Evolutionary conservation across 2,797 vertebrate genomes (phyloP).

Genomic region (Falco columbarius): DNA sequence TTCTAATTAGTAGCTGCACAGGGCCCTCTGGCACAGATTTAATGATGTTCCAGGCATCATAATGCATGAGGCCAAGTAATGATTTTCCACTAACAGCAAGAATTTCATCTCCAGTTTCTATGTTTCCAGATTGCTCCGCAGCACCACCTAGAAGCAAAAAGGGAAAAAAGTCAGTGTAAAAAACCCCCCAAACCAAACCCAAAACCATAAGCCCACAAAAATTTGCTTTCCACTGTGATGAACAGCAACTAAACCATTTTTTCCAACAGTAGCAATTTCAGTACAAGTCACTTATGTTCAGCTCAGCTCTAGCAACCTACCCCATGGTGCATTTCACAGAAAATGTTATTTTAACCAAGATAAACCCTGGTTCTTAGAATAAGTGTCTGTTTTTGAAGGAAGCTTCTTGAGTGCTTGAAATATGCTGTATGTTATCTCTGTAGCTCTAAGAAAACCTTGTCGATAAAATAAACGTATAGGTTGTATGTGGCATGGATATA

Average conservation of each 20-base stretch:
- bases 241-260: not conserved
- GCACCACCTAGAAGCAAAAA: constrained; percentile 83
- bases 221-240: not conserved
- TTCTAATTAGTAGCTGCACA: constrained; percentile 87
- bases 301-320: not conserved
- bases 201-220: not conserved
- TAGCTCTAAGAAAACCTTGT: not conserved
- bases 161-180: not conserved
- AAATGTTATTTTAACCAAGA: not conserved
- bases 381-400: not conserved
- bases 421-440: not conserved
- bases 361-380: not conserved
- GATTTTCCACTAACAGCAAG: constrained; percentile 88
- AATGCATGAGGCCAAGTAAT: constrained; percentile 89
- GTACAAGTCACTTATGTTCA: not conserved
- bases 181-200: not conserved
- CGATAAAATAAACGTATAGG: not conserved
- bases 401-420: not conserved
- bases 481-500: not conserved
- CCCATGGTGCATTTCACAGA: not conserved
- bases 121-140: constrained; percentile 86
- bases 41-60: constrained; percentile 93
- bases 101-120: constrained; percentile 90
- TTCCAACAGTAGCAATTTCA: not conserved
- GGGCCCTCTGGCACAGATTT: constrained; percentile 87